phyloP scores from a whole-genome alignment of 1,140 invertebrate species.

The Amyelois transitella region DNA sequence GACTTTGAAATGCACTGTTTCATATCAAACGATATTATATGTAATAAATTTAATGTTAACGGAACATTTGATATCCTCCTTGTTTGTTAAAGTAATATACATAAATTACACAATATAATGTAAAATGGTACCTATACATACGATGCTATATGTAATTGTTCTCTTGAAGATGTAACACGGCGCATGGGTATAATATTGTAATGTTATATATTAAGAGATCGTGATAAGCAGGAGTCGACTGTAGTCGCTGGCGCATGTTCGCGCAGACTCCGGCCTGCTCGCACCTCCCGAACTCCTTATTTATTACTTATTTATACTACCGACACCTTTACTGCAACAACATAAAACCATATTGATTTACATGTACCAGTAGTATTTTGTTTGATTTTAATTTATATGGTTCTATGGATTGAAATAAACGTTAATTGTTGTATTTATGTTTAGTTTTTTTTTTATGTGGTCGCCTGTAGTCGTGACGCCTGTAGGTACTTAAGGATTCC shows the following conservation, averaged over 20 bases:
- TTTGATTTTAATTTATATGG: conserved; percentile 67
- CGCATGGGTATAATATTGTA: conserved; percentile 22
- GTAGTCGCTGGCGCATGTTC: conserved; percentile 7
- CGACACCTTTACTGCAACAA: conserved; percentile 39
- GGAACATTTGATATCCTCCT: conserved; percentile 60
- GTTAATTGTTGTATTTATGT: conserved; percentile 68
- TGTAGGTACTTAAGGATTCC: conserved; percentile 4
- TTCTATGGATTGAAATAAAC: conserved; percentile 72
- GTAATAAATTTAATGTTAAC: conserved; percentile 50
- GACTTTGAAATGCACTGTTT: conserved; percentile 37
- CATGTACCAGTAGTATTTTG: conserved; percentile 62
- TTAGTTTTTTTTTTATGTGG: conserved; percentile 43
- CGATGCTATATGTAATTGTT: conserved; percentile 33
- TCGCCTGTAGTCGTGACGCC: conserved; percentile 15
- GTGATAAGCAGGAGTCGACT: conserved; percentile 36
- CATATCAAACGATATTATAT: conserved; percentile 56
- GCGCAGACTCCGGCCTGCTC: neutral
- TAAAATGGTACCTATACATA: conserved; percentile 50
- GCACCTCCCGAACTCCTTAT: conserved; percentile 24
- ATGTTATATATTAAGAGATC: conserved; percentile 29
- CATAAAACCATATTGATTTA: conserved; percentile 61
- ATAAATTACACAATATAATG: conserved; percentile 47
- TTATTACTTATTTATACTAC: conserved; percentile 35
- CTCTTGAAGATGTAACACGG: conserved; percentile 35
- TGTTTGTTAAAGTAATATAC: conserved; percentile 65